A percentile compares a stretch with the other conserved stretches of the same genome.
Conservation (phyloP, 2,888 invertebrate genomes). For the Zeuzera pyrina region DNA sequence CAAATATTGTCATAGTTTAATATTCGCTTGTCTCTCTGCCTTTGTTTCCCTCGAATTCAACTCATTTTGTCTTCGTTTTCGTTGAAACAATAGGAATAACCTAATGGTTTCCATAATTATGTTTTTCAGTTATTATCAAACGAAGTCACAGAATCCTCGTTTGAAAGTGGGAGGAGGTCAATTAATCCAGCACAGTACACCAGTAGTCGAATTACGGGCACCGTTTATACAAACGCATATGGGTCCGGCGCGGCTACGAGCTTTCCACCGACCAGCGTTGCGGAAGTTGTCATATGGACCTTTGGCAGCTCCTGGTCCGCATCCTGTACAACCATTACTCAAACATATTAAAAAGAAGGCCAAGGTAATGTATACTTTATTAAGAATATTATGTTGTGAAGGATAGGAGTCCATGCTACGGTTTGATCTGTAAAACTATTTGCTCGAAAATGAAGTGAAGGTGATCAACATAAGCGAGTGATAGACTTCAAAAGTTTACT, state of each 20-base stretch:
- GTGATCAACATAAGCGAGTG: no score
- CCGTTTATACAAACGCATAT: conserved; percentile 97
- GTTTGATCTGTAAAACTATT: no score
- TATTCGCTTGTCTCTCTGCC: no score
- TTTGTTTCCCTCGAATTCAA: no score
- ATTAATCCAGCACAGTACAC: conserved; percentile 97
- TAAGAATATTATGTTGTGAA: no score
- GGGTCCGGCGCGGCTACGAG: conserved; percentile 80
- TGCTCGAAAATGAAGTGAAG: no score
- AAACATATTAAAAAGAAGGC: conserved; percentile 95
- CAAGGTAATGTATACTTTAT: conserved; percentile 65
- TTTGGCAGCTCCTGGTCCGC: conserved; percentile 81
- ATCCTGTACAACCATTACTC: conserved; percentile 86
- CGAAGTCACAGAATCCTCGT: conserved; percentile 87
- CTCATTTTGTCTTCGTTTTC: no score
- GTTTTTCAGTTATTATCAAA: conserved; percentile 86
- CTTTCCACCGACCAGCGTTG: conserved; percentile 94
- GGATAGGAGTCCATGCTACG: no score
- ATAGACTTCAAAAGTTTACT: no score
- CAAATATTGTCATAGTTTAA: no score
- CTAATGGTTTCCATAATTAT: no score
- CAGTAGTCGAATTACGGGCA: conserved; percentile 93
- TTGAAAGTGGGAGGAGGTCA: conserved; percentile 92
- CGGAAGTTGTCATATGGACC: conserved; percentile 90
- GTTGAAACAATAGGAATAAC: no score